Percentiles rank a stretch among this genome's conserved stretches.
Evolutionary conservation across 2,888 invertebrate species (phyloP).

Genomic region (Molorchus minor): DNA sequence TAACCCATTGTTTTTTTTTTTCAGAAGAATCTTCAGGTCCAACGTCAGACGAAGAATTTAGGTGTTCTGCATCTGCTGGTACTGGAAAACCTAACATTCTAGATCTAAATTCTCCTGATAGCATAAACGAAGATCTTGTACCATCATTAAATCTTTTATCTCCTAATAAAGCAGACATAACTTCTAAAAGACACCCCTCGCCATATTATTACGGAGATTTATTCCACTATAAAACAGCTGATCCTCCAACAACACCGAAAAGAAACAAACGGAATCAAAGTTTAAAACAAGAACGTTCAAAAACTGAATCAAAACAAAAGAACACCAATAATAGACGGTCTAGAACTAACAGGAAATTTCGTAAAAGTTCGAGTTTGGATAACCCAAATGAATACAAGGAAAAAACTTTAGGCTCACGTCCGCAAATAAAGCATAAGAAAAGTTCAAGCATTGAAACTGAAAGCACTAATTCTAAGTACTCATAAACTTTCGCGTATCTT

Average conservation of each 20-base stretch:
- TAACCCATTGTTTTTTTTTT: slow-evolving; percentile 34
- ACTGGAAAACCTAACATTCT: slow-evolving; percentile 58
- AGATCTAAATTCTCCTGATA: slow-evolving; percentile 75
- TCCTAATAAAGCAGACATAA: slow-evolving; percentile 65
- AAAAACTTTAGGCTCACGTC: slow-evolving; percentile 58
- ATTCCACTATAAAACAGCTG: slow-evolving; percentile 64
- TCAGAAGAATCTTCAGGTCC: slow-evolving; percentile 61
- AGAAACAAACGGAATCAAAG: slow-evolving; percentile 39
- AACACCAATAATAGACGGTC: slow-evolving; percentile 32
- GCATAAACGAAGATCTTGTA: slow-evolving; percentile 66
- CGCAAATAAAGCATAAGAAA: slow-evolving; percentile 68
- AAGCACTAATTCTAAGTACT: slow-evolving; percentile 67
- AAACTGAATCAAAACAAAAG: slow-evolving; percentile 38
- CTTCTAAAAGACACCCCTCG: slow-evolving; percentile 74
- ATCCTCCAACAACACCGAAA: slow-evolving; percentile 35
- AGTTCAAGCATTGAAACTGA: slow-evolving; percentile 79
- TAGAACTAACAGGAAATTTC: slow-evolving; percentile 48
- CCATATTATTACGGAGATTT: slow-evolving; percentile 87
- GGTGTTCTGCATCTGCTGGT: slow-evolving; percentile 25
- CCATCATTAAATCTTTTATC: slow-evolving; percentile 63
- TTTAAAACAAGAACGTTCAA: slow-evolving; percentile 34
- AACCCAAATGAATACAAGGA: slow-evolving; percentile 49
- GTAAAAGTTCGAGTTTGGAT: slow-evolving; percentile 55
- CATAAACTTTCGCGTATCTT: no score
- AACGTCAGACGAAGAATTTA: slow-evolving; percentile 61